Conservation (phyloP, 2,797 vertebrate genomes). For the Tokudaia tokunoshimensis region DNA sequence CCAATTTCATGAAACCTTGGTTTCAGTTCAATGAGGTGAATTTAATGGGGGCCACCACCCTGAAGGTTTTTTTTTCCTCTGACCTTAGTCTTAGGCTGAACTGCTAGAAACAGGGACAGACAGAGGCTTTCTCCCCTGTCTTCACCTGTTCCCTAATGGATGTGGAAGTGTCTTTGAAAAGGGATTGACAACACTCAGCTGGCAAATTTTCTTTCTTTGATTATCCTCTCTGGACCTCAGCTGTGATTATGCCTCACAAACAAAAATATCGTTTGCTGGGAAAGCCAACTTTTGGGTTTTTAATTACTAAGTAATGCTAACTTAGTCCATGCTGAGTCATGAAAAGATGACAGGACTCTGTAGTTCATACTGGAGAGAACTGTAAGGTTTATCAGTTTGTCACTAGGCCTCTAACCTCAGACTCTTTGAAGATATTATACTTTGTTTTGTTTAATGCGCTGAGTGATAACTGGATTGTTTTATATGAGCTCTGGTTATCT, state of each 20-base stretch:
- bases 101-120: background rate
- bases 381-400: background rate
- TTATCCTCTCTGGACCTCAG: background rate
- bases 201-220: slow-evolving; percentile 22
- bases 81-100: background rate
- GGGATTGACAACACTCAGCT: background rate
- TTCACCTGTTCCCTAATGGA: background rate
- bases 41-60: slow-evolving; percentile 63
- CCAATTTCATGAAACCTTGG: slow-evolving; percentile 48
- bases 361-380: background rate
- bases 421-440: background rate
- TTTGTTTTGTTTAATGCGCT: background rate
- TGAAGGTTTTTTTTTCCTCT: background rate
- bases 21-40: slow-evolving; percentile 31
- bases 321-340: background rate
- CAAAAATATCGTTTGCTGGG: slow-evolving; percentile 25
- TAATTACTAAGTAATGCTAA: slow-evolving; percentile 37
- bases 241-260: slow-evolving; percentile 27
- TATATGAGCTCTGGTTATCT: background rate
- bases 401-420: background rate
- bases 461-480: slow-evolving; percentile 10
- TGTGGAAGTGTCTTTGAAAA: background rate
- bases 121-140: background rate
- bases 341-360: background rate
- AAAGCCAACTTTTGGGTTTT: slow-evolving; percentile 52